Conservation (phyloP, 1,140 invertebrate genomes). For the Cherax destructor region DNA sequence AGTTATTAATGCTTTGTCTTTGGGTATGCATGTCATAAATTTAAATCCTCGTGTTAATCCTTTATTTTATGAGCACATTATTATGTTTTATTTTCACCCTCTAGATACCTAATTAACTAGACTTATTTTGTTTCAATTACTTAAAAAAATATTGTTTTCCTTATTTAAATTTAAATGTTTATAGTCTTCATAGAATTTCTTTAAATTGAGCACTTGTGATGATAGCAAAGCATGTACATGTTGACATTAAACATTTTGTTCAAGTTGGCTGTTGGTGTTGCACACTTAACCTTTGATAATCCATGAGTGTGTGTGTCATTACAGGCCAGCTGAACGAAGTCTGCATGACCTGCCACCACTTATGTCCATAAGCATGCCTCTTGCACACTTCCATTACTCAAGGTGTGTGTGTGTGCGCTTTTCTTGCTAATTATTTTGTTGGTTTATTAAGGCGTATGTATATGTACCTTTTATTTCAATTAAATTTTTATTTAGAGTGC, state of each 20-base stretch:
- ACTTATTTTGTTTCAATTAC: not conserved
- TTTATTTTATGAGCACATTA: no score
- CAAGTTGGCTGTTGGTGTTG: not conserved
- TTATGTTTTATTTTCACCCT: no score
- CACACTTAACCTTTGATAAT: constrained; percentile 14
- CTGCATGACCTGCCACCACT: constrained; percentile 67
- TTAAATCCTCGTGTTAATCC: no score
- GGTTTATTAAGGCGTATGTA: not conserved
- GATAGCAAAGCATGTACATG: constrained; percentile 28
- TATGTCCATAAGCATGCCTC: constrained; percentile 62
- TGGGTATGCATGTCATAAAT: no score
- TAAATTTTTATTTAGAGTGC: no score
- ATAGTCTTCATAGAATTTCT: not conserved
- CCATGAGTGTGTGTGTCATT: constrained; percentile 30
- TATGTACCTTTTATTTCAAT: not conserved
- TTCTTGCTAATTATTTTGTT: not conserved
- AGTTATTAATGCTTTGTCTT: no score
- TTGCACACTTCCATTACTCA: constrained; percentile 67
- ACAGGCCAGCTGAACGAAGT: constrained; percentile 59
- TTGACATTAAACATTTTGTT: not conserved
- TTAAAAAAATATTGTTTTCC: not conserved
- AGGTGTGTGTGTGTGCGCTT: constrained; percentile 46
- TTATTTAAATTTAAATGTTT: not conserved
- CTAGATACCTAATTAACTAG: no score
- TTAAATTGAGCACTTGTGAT: constrained; percentile 2